Evolutionary conservation across 2,113 vertebrate genomes (phyloP).

Genomic region (Danio rerio): GRCz12tu NC_133195.1:47436001-47436500

Average conservation of each 20-base stretch:
- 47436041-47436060: conserved; percentile 62
- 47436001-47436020: no score
- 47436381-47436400: not conserved
- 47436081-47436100: conserved; percentile 50
- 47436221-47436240: conserved; percentile 17
- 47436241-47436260: conserved; percentile 28
- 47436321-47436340: conserved; percentile 13
- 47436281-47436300: conserved; percentile 31
- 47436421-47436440: conserved; percentile 26
- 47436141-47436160: conserved; percentile 26
- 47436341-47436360: conserved; percentile 8
- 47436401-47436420: not conserved
- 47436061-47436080: conserved; percentile 45
- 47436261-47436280: conserved; percentile 33
- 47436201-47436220: conserved; percentile 23
- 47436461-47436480: not conserved
- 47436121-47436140: conserved; percentile 47
- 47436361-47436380: not conserved
- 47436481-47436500: not conserved
- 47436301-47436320: conserved; percentile 33
- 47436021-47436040: conserved; percentile 77
- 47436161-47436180: conserved; percentile 35
- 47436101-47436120: conserved; percentile 42
- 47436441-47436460: not conserved
- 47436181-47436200: conserved; percentile 25